A percentile compares a stretch with the other conserved stretches of the same genome.
phyloP scores from a whole-genome alignment of 2,888 invertebrate species.

The Perizoma affinitatum region DNA sequence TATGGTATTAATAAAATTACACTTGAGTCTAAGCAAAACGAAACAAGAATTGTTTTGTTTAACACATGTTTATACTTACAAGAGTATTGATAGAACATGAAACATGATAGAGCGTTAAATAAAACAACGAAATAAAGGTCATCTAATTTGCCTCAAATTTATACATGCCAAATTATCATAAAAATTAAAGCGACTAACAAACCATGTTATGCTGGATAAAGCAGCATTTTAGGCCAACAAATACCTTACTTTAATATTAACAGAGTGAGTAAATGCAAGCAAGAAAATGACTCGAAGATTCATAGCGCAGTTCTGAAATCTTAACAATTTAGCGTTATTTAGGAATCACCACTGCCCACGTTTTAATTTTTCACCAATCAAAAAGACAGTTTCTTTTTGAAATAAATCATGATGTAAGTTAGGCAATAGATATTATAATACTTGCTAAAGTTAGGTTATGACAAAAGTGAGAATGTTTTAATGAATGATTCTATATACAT shows the following conservation, averaged over 20 bases:
- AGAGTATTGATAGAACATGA: neutral
- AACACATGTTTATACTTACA: neutral
- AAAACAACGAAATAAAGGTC: too few relatives aligned
- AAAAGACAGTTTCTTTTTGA: slow-evolving; percentile 1
- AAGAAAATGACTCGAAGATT: slow-evolving; percentile 6
- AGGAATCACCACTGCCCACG: slow-evolving; percentile 11
- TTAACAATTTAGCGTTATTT: slow-evolving; percentile 8
- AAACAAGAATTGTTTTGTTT: too few relatives aligned
- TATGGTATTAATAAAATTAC: slow-evolving; percentile 41
- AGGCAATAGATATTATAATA: too few relatives aligned
- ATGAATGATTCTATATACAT: too few relatives aligned
- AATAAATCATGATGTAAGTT: too few relatives aligned
- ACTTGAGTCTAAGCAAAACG: too few relatives aligned
- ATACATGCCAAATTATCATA: neutral
- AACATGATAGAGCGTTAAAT: neutral
- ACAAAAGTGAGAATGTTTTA: too few relatives aligned
- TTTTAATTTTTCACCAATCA: slow-evolving; percentile 1
- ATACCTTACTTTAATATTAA: neutral
- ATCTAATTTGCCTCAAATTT: too few relatives aligned
- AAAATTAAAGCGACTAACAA: neutral
- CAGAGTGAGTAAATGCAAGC: slow-evolving; percentile 13
- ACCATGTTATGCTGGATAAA: neutral
- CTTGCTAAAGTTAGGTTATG: too few relatives aligned
- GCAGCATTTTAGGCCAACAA: neutral
- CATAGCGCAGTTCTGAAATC: slow-evolving; percentile 23